Evolutionary conservation across 2,113 vertebrate genomes (phyloP), one percentile per base, ranked within the genome.

Genomic region (Chrysochloris asiatica): DNA sequence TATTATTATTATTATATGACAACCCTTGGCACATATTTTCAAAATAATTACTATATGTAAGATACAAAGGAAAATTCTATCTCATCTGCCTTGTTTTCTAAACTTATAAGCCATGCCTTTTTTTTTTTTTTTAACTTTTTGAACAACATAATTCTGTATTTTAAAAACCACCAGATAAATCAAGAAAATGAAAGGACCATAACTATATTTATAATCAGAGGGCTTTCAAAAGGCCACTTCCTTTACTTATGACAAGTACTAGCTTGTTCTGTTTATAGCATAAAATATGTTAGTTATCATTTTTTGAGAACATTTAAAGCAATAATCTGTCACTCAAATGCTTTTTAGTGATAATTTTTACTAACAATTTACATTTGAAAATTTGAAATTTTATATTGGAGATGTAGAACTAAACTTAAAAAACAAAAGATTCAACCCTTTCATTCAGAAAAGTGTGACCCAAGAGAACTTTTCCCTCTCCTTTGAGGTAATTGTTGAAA

Each of bases 311-410:
- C 86, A 82, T 13, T 89, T 59, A 71, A 90, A 72, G 17, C 65
- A 87, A 41, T 85, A 38, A 72, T 56, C 17, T 90, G 17, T 72
- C 38, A 48, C 72, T 24, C 83, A 77, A 89, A 88, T 86, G 45
- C 11, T 84, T 65, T 85, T 43, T 88, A 78, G 30, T 24, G 3
- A 56, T 8, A 75, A 4, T 82, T 88, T 83, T 76, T 33, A 54
- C 82, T 89, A 80, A 11, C 22, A 87, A 10, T 24, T 90, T 93
- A 28, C 33, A 88, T 80, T 96, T 83, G 7, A 88, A 28, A 88
- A 86, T 75, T 86, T 24, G 41, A 87, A 87, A 78, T 89, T 89
- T 89, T 83, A 45, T 71, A 54, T 73, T 84, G 45, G 63, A 90
- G 14, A 43, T 88, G 22, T n/a, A 75, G 84, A 93, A 43, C 54